Conservation (phyloP, 1,140 invertebrate genomes). For the Musca domestica region DNA sequence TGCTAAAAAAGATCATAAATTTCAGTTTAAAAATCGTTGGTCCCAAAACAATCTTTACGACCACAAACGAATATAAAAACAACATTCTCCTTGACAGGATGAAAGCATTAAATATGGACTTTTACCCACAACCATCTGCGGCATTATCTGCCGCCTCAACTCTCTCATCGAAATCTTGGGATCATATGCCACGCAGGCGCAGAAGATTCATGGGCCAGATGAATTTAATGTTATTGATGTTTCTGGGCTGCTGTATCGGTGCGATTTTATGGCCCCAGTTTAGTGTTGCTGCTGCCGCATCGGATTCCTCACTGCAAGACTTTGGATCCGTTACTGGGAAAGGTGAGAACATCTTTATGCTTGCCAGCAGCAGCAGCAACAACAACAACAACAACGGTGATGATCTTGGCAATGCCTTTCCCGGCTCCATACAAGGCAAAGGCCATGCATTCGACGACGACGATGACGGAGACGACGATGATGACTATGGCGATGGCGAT, state of each 20-base stretch:
- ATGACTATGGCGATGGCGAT: neutral
- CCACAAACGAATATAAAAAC: too few species aligned
- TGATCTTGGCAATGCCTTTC: neutral
- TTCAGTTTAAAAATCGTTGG: too few species aligned
- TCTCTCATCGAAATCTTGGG: neutral
- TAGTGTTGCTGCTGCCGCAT: neutral
- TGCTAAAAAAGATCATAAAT: too few species aligned
- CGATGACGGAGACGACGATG: neutral
- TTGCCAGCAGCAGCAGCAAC: neutral
- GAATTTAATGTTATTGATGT: slow-evolving; percentile 1
- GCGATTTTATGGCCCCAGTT: neutral
- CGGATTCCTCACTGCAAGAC: neutral
- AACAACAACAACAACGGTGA: neutral
- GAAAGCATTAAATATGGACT: too few species aligned
- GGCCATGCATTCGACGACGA: neutral
- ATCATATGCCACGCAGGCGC: neutral
- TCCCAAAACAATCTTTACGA: too few species aligned
- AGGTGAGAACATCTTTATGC: neutral
- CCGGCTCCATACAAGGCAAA: neutral
- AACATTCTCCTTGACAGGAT: too few species aligned
- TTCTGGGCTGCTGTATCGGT: neutral
- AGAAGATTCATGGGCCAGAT: neutral
- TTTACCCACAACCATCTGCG: too few species aligned
- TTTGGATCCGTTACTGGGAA: neutral
- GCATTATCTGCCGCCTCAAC: too few species aligned